Conservation (phyloP, 1,140 invertebrate species). For the Bombus soroeensis region DNA sequence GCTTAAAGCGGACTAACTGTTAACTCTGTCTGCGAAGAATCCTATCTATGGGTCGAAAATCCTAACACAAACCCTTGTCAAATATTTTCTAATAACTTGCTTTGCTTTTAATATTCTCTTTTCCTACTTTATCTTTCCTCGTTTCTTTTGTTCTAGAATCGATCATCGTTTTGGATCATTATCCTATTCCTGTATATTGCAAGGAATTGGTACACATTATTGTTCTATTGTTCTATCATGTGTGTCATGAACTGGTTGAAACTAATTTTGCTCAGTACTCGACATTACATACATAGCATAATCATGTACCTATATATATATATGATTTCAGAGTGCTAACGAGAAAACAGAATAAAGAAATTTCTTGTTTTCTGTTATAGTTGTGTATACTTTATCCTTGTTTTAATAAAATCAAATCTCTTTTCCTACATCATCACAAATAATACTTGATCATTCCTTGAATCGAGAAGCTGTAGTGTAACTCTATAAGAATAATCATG, state of each 20-base stretch:
- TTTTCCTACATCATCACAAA: not conserved
- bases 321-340: not conserved
- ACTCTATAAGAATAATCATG: slow-evolving; percentile 11
- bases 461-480: not conserved
- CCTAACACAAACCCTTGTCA: not conserved
- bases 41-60: not conserved
- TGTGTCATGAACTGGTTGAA: not conserved
- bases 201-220: not conserved
- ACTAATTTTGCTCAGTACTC: not conserved
- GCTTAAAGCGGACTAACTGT: not conserved
- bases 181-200: not conserved
- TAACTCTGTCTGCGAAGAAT: not conserved
- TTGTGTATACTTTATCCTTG: not conserved
- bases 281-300: not conserved
- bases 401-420: not conserved
- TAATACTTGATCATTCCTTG: not conserved
- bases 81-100: not conserved
- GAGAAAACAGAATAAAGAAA: not conserved
- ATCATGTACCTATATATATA: not conserved
- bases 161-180: not conserved
- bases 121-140: too few relatives aligned
- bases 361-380: not conserved
- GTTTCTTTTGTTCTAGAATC: not conserved
- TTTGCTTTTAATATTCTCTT: not conserved
- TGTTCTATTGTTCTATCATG: not conserved